Evolutionary conservation across 2,113 vertebrate genomes (phyloP).

Genomic region (Taurulus bubalis): DNA sequence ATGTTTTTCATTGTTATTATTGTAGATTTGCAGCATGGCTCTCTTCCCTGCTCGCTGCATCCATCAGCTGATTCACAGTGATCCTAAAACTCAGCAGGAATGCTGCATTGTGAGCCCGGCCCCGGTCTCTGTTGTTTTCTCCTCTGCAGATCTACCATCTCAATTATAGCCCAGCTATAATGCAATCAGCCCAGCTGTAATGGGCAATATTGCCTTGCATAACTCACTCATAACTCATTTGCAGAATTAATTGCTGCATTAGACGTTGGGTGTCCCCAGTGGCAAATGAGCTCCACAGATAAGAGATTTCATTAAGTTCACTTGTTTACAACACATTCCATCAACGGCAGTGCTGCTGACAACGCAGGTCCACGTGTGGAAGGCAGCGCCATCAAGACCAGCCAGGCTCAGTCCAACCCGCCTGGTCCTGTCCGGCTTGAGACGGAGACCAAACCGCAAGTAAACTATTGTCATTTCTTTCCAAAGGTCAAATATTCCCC

Average conservation of each 20-base stretch:
- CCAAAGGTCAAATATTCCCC: background rate
- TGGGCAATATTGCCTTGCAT: constrained; percentile 60
- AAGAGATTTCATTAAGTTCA: constrained; percentile 71
- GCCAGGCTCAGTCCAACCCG: background rate
- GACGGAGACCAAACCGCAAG: background rate
- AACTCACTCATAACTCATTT: constrained; percentile 73
- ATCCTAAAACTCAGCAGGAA: constrained; percentile 21
- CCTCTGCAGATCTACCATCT: constrained; percentile 50
- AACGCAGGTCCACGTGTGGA: background rate
- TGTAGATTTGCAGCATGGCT: constrained; percentile 9
- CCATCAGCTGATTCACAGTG: constrained; percentile 1
- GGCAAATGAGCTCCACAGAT: constrained; percentile 55
- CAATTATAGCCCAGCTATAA: constrained; percentile 62
- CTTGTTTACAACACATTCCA: constrained; percentile 69
- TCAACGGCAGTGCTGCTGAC: constrained; percentile 39
- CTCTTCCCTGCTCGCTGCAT: constrained; percentile 10
- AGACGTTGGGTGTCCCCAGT: constrained; percentile 58
- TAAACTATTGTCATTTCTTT: background rate
- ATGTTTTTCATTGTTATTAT: constrained; percentile 18
- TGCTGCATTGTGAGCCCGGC: constrained; percentile 2
- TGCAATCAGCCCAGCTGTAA: constrained; percentile 67
- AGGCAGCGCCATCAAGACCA: background rate
- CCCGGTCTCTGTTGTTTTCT: constrained; percentile 8
- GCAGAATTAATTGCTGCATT: constrained; percentile 72
- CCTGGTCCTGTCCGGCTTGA: background rate